These are phyloP conservation scores for Limulus polyphemus DNA, from an alignment of 2,888 invertebrate genomes.

Conservation along the genomic window DNA sequence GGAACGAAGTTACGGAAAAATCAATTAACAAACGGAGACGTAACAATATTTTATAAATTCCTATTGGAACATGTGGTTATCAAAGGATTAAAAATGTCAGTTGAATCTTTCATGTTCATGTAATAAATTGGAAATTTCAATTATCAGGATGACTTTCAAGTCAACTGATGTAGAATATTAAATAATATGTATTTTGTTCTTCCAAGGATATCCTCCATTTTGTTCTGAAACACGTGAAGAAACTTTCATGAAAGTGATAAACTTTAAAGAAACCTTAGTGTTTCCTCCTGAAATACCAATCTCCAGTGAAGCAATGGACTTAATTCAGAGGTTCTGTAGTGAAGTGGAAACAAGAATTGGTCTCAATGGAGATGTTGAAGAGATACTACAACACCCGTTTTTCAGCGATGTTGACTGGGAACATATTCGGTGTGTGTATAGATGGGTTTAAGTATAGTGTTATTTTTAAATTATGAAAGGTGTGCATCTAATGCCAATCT, in stretches of 20 bases:
- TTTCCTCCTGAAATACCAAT: constrained; percentile 99
- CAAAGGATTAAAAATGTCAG: no score
- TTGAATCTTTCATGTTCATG: no score
- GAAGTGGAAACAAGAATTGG: constrained; percentile 88
- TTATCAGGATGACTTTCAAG: no score
- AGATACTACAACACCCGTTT: constrained; percentile 79
- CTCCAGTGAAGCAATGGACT: constrained; percentile 91
- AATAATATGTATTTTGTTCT: background rate
- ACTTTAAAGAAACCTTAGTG: constrained; percentile 94
- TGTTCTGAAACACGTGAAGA: constrained; percentile 98
- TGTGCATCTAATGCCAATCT: no score
- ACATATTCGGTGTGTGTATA: constrained; percentile 74
- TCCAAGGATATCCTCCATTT: constrained; percentile 86
- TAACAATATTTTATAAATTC: no score
- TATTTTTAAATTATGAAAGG: no score
- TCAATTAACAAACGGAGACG: no score
- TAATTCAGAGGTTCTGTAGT: constrained; percentile 87
- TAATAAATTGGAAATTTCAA: no score
- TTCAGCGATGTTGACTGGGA: constrained; percentile 95
- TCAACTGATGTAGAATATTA: background rate
- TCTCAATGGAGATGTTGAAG: constrained; percentile 77
- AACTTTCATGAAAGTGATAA: constrained; percentile 95
- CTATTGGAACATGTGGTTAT: no score
- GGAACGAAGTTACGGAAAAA: no score
- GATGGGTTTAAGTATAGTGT: no score